phyloP scores from a whole-genome alignment of 2,797 vertebrate species.

The Danio albolineatus region DNA sequence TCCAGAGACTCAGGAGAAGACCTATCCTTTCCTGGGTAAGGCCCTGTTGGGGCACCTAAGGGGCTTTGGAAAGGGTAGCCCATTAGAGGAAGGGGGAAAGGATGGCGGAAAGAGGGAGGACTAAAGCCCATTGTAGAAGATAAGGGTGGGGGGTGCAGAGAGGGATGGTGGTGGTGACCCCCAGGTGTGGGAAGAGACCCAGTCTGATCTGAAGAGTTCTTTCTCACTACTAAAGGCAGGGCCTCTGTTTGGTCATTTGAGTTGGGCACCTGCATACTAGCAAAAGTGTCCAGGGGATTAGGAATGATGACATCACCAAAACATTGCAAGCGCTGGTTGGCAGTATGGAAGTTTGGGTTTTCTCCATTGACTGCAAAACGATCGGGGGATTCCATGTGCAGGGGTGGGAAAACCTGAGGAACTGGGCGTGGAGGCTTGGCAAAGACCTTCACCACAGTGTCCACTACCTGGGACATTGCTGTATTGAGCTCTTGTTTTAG shows the following conservation, averaged over 20 bases:
- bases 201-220: constrained; percentile 88
- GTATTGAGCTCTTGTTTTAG: constrained; percentile 98
- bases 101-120: constrained; percentile 94
- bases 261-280: constrained; percentile 84
- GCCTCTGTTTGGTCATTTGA: constrained; percentile 96
- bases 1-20: constrained; percentile 94
- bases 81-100: constrained; percentile 95
- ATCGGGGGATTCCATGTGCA: constrained; percentile 75
- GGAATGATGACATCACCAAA: constrained; percentile 96
- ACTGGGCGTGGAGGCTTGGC: constrained; percentile 87
- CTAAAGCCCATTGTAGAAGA: constrained; percentile 91
- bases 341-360: constrained; percentile 91
- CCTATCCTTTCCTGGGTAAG: constrained; percentile 90
- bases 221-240: constrained; percentile 94
- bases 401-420: constrained; percentile 88
- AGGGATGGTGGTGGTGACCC: constrained; percentile 85
- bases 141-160: constrained; percentile 92
- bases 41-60: constrained; percentile 85
- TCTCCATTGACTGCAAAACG: constrained; percentile 79
- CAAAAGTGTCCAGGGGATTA: constrained; percentile 90
- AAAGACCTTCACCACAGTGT: constrained; percentile 98
- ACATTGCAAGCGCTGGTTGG: constrained; percentile 95
- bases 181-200: constrained; percentile 81
- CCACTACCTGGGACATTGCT: constrained; percentile 96
- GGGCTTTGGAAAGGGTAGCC: constrained; percentile 96